Evolutionary conservation across 2,888 invertebrate genomes (phyloP).

Genomic region (Falcaria lacertinaria): DNA sequence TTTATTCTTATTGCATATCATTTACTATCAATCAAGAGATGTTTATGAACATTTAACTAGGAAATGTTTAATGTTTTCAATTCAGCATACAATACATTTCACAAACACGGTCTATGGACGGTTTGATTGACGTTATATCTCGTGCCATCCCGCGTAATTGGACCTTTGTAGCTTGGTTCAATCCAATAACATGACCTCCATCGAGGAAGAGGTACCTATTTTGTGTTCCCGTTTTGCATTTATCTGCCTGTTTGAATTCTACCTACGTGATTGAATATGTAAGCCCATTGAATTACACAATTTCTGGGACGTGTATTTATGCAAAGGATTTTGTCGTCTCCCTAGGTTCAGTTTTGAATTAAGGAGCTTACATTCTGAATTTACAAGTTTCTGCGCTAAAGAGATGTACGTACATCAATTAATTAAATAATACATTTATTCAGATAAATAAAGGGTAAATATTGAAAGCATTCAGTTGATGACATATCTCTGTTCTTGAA

Average conservation of each 20-base stretch:
- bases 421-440: too few relatives aligned
- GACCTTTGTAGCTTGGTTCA: slow-evolving; percentile 63
- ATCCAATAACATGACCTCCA: slow-evolving; percentile 49
- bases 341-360: too few relatives aligned
- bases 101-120: slow-evolving; percentile 14
- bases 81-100: slow-evolving; percentile 28
- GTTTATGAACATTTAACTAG: too few relatives aligned
- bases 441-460: too few relatives aligned
- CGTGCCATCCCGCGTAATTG: slow-evolving; percentile 60
- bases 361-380: too few relatives aligned
- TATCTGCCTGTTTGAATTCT: slow-evolving; percentile 20
- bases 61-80: too few relatives aligned
- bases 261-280: neutral
- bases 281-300: neutral
- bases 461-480: too few relatives aligned
- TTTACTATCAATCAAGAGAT: too few relatives aligned
- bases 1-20: too few relatives aligned
- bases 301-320: neutral
- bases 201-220: slow-evolving; percentile 38
- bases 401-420: too few relatives aligned
- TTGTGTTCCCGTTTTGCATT: slow-evolving; percentile 36
- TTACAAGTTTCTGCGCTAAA: too few relatives aligned
- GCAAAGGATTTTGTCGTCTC: too few relatives aligned
- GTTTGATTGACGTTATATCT: slow-evolving; percentile 56
- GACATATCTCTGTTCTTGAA: neutral